Base-by-base conservation (phyloP, 2,888 invertebrate genomes). In the Formica aserva region DNA sequence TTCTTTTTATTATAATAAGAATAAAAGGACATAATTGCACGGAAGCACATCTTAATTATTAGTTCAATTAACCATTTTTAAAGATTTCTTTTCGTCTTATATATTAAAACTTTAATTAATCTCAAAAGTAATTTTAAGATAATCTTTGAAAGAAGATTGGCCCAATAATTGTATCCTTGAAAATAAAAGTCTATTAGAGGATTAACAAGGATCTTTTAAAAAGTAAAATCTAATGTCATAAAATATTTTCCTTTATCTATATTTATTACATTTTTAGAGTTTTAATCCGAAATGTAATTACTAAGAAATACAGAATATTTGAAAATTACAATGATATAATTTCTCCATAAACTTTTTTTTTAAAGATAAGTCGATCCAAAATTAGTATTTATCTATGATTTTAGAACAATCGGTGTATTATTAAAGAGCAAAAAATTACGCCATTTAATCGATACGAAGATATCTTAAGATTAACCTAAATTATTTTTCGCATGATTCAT, bases 21-120 rank as follows among this genome's bases (percentile, higher is more conserved):
- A 69, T 69, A 32, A 57, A 72, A 11, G 1, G 35, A 55, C 15
- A 57, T 26, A 72, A 72, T 55, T 71, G 9, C 1, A 71, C 8
- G 22, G n/a, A 55, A 15, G 41, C 22, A 66, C 22, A 52, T 66
- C 15, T 66, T 22, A 52, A 71, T 71, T 71, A 15, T 69, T 3
- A 22, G 32, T 55, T 55, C 18, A 71, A 35, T 9, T 22, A 32
- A 15, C 13, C 18, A 41, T 26, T 35, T 52, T 52, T 0, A 15
- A 52, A 52, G n/a, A 71, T 52, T 9, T 3, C 22, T 52, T 52
- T 71, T 29, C 0, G 9, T 52, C 6, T 13, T 45, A 45, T 45
- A 45, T 13, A 45, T 45, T 45, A 13, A 45, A 45, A 45, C 41
- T 45, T 45, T 69, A 32, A 67, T 48, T 67, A 45, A 67, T 11